A percentile compares a stretch with the other conserved stretches of the same genome.
Conservation (phyloP, 1,140 invertebrate genomes). For the Protaetia brevitarsis region DNA sequence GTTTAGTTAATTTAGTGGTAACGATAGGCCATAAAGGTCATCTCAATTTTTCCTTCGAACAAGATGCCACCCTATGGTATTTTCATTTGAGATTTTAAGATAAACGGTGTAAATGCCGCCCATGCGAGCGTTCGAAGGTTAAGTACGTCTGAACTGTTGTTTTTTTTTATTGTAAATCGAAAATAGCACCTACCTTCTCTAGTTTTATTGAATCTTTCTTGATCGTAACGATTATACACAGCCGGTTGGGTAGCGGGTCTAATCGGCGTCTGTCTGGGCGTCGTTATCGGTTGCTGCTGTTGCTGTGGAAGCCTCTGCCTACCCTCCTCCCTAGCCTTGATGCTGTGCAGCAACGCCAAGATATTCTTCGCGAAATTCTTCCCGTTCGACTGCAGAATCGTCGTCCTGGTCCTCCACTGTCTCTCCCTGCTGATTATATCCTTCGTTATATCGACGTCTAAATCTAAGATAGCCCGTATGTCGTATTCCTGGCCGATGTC, state of each 20-base stretch:
- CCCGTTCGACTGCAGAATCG: conserved; percentile 91
- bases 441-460: conserved; percentile 93
- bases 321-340: conserved; percentile 92
- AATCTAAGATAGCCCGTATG: conserved; percentile 84
- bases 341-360: conserved; percentile 86
- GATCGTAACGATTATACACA: conserved; percentile 96
- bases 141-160: too few relatives aligned
- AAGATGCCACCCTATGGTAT: too few relatives aligned
- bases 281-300: conserved; percentile 63
- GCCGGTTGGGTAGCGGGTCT: conserved; percentile 67
- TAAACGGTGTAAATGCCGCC: too few relatives aligned
- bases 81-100: too few relatives aligned
- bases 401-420: conserved; percentile 92
- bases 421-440: conserved; percentile 93
- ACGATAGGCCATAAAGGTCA: too few relatives aligned
- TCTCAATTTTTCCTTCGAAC: too few relatives aligned
- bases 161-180: background rate
- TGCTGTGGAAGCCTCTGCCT: conserved; percentile 62
- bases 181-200: conserved; percentile 65
- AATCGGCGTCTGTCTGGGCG: conserved; percentile 65
- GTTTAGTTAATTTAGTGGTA: too few relatives aligned
- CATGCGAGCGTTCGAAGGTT: too few relatives aligned
- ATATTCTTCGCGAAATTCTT: conserved; percentile 95
- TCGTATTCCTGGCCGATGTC: conserved; percentile 80
- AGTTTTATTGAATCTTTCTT: conserved; percentile 89